Evolutionary conservation across 2,888 invertebrate genomes (phyloP), one percentile per base, ranked within the genome.

Genomic region (Pasiphila rectangulata): DNA sequence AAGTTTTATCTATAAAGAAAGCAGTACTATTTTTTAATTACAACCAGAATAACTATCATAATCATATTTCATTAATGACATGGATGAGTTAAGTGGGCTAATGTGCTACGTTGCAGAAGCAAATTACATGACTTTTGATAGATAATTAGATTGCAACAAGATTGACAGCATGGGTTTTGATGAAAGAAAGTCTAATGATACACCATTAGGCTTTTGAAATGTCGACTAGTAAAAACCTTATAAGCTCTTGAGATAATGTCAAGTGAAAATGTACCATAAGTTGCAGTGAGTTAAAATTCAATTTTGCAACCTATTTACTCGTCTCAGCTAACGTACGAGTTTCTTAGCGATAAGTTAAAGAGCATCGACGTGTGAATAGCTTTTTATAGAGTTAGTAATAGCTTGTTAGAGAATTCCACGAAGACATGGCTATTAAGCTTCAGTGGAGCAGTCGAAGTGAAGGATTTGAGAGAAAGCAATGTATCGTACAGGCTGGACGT

Each of bases 401-500:
- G 34, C 37, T 38, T 34, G 34, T 39, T 43, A 39, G 17, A 32
- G 4, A 38, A 39, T 48, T 43, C 48, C 21, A n/a, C 25, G 12
- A 34, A 39, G 25, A 21, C 12, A 27, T 34, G 13, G 37, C 7
- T 42, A 37, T 17, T 23, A 23, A 43, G 21, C 12, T 34, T 17
- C 32, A n/a, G n/a, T n/a, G n/a, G n/a, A n/a, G n/a, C n/a, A 50
- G 46, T 36, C 16, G n/a, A n/a, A n/a, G 42, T 43, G 35, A 30
- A 30, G 27, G 39, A 24, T 27, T 38, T 5, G 21, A 36, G 45
- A 39, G 30, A 51, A 51, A 43, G 43, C 47, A 37, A 46, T 37
- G 46, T 47, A 40, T 37, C 41, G 43, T 27, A 29, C 15, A 7
- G 23, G 35, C 36, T 32, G 42, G 34, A 51, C 53, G 47, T 60